phyloP scores from a whole-genome alignment of 2,888 invertebrate genomes.

The Apotomis turbidana region DNA sequence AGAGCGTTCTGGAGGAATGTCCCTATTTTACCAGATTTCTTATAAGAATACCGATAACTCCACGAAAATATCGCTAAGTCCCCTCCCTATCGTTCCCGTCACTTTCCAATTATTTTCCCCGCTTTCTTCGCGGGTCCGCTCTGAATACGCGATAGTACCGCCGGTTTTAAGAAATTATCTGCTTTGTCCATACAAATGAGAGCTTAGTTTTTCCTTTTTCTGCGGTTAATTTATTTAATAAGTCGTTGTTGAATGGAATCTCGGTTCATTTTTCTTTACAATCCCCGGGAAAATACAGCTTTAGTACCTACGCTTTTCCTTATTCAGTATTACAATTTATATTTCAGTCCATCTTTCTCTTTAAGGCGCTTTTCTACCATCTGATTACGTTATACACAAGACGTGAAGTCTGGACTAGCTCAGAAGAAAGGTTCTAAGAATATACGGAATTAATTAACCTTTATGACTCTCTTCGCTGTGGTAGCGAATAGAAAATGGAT shows the following conservation, averaged over 20 bases:
- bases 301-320: constrained; percentile 29
- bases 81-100: constrained; percentile 61
- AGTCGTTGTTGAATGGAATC: constrained; percentile 77
- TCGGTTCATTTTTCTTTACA: constrained; percentile 68
- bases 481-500: not conserved
- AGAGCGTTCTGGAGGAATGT: no score
- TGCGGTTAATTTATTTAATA: constrained; percentile 83
- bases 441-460: not conserved
- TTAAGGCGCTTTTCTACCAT: constrained; percentile 17
- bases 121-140: constrained; percentile 73
- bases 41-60: constrained; percentile 38
- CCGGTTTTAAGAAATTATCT: constrained; percentile 76
- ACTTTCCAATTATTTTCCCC: constrained; percentile 83
- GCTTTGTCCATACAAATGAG: constrained; percentile 70
- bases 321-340: constrained; percentile 28
- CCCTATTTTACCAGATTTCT: no score
- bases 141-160: constrained; percentile 72
- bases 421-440: not conserved
- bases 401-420: not conserved
- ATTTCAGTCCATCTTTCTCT: constrained; percentile 11
- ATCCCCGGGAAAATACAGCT: constrained; percentile 55
- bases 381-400: constrained; percentile 16
- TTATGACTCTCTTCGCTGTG: not conserved
- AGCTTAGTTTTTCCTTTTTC: constrained; percentile 78
- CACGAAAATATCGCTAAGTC: constrained; percentile 41